These are phyloP conservation scores for Cathartes aura DNA, from an alignment of 2,113 vertebrate species.

Conservation along the genomic window DNA sequence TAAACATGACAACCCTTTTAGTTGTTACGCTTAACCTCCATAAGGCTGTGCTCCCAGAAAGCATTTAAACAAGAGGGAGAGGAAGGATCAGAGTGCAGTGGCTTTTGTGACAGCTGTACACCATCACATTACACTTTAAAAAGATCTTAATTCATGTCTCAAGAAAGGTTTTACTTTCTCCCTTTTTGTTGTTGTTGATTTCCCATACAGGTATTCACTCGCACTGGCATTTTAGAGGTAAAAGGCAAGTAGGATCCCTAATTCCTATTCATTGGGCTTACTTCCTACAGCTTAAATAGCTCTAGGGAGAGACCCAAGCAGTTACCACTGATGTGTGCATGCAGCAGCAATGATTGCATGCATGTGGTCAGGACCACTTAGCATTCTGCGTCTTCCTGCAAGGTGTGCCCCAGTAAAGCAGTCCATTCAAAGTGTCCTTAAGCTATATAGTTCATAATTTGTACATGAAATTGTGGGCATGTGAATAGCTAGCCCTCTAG, in stretches of 20 bases:
- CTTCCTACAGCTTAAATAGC: background rate
- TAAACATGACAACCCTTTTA: slow-evolving; percentile 64
- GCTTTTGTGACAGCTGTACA: background rate
- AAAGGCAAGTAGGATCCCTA: background rate
- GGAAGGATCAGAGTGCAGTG: background rate
- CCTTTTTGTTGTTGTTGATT: background rate
- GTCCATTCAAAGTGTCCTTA: background rate
- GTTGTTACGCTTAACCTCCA: slow-evolving; percentile 25
- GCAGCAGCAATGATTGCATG: background rate
- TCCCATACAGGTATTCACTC: background rate
- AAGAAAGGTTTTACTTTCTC: background rate
- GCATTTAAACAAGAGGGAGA: background rate
- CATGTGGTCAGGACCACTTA: background rate
- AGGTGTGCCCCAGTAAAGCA: background rate
- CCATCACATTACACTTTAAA: background rate
- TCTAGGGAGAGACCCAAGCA: background rate
- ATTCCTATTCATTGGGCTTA: background rate
- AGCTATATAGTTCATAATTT: background rate
- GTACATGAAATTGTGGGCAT: background rate
- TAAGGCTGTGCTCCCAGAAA: slow-evolving; percentile 16
- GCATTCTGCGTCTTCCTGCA: background rate
- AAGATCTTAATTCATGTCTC: background rate
- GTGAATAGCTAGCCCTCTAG: background rate
- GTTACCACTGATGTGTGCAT: background rate
- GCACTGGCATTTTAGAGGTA: background rate